phyloP scores from a whole-genome alignment of 2,113 vertebrate species.

The Psophia crepitans region DNA sequence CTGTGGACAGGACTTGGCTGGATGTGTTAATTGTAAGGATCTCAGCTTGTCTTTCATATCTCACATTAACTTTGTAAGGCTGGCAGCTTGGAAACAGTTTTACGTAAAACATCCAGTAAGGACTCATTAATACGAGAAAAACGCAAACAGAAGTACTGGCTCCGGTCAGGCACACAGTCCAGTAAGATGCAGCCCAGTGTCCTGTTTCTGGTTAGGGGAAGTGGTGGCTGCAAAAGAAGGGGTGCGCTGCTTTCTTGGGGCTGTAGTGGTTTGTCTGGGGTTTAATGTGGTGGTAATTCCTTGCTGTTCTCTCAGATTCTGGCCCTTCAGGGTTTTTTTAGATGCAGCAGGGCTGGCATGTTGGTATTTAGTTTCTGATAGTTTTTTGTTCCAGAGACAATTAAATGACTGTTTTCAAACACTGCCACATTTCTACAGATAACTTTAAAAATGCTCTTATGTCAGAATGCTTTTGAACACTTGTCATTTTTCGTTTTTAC shows the following conservation, averaged over 20 bases:
- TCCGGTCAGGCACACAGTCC: neutral
- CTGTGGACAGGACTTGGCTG: neutral
- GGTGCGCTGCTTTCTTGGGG: neutral
- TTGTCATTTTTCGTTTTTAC: neutral
- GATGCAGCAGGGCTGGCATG: neutral
- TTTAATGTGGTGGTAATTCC: neutral
- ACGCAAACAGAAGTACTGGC: accelerated
- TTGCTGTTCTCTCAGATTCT: neutral
- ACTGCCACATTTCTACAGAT: neutral
- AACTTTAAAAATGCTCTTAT: neutral
- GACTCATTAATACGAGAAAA: neutral
- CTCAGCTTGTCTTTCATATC: neutral
- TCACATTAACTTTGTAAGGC: neutral
- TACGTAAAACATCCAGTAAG: neutral
- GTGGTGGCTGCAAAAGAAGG: neutral
- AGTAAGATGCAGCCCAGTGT: neutral
- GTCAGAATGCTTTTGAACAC: neutral
- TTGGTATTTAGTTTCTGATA: neutral
- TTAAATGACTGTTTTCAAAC: neutral
- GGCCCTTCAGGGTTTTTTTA: accelerated
- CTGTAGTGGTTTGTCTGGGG: neutral
- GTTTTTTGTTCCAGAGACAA: neutral
- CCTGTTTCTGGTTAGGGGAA: neutral
- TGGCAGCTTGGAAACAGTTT: neutral
- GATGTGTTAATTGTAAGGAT: neutral